Conservation (phyloP, 2,113 vertebrate genomes). For the Ammodytes marinus region DNA sequence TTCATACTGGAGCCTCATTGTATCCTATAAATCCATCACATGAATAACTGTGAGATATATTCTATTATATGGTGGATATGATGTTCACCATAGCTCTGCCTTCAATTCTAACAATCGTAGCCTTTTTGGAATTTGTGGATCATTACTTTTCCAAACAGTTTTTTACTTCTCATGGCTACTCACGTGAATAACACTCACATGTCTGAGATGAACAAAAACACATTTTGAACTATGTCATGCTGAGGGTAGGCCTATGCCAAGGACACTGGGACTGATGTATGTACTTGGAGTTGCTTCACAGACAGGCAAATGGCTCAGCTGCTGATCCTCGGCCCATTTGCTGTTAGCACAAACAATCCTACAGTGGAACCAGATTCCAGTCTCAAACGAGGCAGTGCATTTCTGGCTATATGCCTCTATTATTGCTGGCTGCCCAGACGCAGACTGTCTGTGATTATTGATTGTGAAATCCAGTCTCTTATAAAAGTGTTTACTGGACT, state of each 20-base stretch:
- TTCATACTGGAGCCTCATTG: background rate
- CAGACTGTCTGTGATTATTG: constrained; percentile 70
- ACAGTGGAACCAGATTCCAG: constrained; percentile 33
- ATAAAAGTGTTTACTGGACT: constrained; percentile 57
- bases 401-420: constrained; percentile 45
- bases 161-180: background rate
- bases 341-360: constrained; percentile 36
- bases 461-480: constrained; percentile 62
- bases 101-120: background rate
- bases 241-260: background rate
- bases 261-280: background rate
- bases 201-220: background rate
- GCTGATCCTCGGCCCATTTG: constrained; percentile 17
- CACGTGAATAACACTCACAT: constrained; percentile 1
- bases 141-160: constrained; percentile 2
- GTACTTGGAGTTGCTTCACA: constrained; percentile 32
- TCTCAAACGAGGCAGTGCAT: constrained; percentile 39
- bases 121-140: background rate
- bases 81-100: background rate
- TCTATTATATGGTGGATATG: background rate
- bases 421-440: constrained; percentile 58
- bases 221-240: constrained; percentile 15
- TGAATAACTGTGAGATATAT: background rate
- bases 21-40: background rate
- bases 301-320: constrained; percentile 32